Evolutionary conservation across 2,113 vertebrate genomes (phyloP), one percentile per base, ranked within the genome.

Genomic region (Caranx melampygus): DNA sequence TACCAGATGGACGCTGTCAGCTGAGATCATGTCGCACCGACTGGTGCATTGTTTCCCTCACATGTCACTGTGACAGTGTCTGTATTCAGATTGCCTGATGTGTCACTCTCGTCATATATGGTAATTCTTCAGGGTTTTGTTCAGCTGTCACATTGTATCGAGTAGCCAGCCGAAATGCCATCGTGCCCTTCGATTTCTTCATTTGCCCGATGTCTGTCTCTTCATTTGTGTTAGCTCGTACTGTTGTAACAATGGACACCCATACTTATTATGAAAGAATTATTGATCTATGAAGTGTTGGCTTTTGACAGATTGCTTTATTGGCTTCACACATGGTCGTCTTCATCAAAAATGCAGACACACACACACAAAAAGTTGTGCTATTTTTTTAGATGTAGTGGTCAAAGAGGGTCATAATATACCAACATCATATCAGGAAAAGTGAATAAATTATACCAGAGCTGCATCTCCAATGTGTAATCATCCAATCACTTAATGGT

Each of bases 61-160:
- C 1, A 6, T 26, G 8, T 58, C 45, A 18, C 52, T 45, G 73
- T 73, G 64, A 44, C 52, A 47, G 26, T 68, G 65, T 47, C 73
- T 35, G 75, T 34, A 42, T 58, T 49, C 18, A 1, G 34, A 61
- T 59, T 0, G 47, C 18, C 57, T 26, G 26, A 33, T 58, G 76
- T 66, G 34, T 73, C 54, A 26, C 34, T 73, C 49, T 9, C 52
- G 14, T 47, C 13, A 45, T 58, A 62, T 31, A 5, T 20, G 33
- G 37, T 65, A 1, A 52, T 66, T 81, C 6, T 68, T 58, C 16
- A 12, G 2, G 54, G 70, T 81, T 83, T 84, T 85, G 68, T 81
- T 70, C 5, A 11, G 62, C 70, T 83, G 84, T 87, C 85, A 78
- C 51, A 3, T 7, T 16, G 70, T 67, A 68, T 67, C 57, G 78